Conservation (phyloP, 2,888 invertebrate species). For the Laothoe populi region DNA sequence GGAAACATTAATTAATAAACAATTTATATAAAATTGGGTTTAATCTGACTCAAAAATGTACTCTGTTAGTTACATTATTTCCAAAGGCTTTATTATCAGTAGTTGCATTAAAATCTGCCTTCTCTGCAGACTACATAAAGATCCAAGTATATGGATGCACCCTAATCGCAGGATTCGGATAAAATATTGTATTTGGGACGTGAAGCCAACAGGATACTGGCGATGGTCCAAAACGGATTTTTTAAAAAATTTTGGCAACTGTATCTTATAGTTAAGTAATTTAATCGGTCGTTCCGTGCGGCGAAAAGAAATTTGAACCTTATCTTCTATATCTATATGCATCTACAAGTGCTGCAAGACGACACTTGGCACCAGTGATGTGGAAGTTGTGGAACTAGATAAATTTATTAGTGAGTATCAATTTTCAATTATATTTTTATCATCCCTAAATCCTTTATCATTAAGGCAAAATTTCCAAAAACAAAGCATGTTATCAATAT, state of each 20-base stretch:
- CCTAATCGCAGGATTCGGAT: constrained; percentile 32
- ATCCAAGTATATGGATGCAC: constrained; percentile 27
- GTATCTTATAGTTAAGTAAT: constrained; percentile 41
- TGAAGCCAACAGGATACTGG: constrained; percentile 32
- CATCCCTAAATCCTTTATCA: no score
- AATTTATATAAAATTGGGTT: no score
- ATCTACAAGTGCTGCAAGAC: constrained; percentile 2
- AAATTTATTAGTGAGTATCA: not conserved
- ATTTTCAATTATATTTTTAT: not conserved
- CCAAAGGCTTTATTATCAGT: not conserved
- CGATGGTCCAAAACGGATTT: constrained; percentile 40
- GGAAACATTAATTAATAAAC: not conserved
- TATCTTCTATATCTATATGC: not conserved
- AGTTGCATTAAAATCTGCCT: not conserved
- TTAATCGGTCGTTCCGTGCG: constrained; percentile 39
- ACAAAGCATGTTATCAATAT: no score
- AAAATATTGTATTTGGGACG: constrained; percentile 38
- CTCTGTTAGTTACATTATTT: not conserved
- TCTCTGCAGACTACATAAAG: not conserved
- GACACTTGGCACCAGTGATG: constrained; percentile 1
- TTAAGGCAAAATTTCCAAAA: no score
- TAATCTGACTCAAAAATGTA: no score
- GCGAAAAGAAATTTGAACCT: constrained; percentile 8
- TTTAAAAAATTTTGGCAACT: constrained; percentile 39
- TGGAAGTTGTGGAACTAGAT: not conserved